Evolutionary conservation across 2,113 vertebrate species (phyloP).

Genomic region (Burhinus oedicnemus): DNA sequence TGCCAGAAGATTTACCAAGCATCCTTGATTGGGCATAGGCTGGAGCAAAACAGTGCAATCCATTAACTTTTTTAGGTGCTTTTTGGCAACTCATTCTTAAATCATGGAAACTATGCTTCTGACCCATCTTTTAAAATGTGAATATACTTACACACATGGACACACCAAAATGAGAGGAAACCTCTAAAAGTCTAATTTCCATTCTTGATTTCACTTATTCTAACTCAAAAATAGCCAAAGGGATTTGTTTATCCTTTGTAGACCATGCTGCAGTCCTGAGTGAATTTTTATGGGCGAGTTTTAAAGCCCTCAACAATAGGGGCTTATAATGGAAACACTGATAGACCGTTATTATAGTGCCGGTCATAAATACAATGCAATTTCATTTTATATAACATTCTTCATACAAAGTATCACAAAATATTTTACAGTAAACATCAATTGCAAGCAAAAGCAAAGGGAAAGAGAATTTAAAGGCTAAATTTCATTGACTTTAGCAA

Average conservation of each 20-base stretch:
- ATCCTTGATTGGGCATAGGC: background rate
- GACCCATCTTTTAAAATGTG: background rate
- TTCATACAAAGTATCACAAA: constrained; percentile 48
- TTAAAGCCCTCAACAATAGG: constrained; percentile 39
- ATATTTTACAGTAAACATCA: constrained; percentile 47
- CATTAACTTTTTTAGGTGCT: background rate
- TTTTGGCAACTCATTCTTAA: background rate
- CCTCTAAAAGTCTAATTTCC: background rate
- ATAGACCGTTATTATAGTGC: constrained; percentile 21
- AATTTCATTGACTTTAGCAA: constrained; percentile 12
- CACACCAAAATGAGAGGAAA: background rate
- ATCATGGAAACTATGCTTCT: background rate
- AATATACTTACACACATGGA: background rate
- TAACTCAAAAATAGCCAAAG: constrained; percentile 27
- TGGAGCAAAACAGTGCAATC: background rate
- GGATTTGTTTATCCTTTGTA: constrained; percentile 11
- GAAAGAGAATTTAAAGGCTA: constrained; percentile 2
- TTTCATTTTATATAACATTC: constrained; percentile 53
- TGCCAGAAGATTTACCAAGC: background rate
- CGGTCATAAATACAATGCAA: constrained; percentile 60
- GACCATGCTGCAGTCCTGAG: background rate
- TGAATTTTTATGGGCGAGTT: constrained; percentile 47
- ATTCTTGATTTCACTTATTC: background rate
- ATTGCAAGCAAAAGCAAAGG: constrained; percentile 20
- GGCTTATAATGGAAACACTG: constrained; percentile 51